These are phyloP conservation scores for Labeo calbasu DNA, from an alignment of 2,797 vertebrate species.

Conservation along the genomic window DNA sequence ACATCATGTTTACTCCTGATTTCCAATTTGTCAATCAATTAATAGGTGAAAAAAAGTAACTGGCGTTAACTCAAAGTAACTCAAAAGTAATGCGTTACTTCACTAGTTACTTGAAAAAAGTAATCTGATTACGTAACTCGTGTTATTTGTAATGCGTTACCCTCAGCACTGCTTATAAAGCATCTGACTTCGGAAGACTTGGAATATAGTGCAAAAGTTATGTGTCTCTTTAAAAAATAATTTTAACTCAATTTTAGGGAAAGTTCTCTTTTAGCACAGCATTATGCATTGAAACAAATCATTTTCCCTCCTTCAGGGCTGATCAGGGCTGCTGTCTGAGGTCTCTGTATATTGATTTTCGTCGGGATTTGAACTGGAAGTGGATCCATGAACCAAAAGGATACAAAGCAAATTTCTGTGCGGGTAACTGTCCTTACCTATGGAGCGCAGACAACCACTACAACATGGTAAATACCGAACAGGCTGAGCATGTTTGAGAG, in stretches of 20 bases:
- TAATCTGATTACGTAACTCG: no score
- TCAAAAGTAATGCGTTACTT: no score
- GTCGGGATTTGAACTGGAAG: conserved; percentile 86
- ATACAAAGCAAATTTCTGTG: conserved; percentile 86
- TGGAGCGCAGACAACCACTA: conserved; percentile 87
- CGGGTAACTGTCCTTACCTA: conserved; percentile 84
- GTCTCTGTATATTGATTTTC: conserved; percentile 86
- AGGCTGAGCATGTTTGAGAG: not conserved
- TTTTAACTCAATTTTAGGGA: not conserved
- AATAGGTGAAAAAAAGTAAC: no score
- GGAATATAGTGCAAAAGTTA: no score
- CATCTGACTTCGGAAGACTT: no score
- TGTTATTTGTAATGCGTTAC: no score
- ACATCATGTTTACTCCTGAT: no score
- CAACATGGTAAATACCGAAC: conserved; percentile 76
- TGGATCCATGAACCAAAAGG: conserved; percentile 87
- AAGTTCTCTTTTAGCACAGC: not conserved
- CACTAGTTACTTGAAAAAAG: no score
- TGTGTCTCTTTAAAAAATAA: no score
- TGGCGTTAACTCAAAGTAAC: no score
- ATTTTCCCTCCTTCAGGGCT: conserved; percentile 28
- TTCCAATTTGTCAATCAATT: no score
- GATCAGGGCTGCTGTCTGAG: conserved; percentile 83
- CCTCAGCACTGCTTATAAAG: no score
- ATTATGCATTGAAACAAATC: not conserved